phyloP scores from a whole-genome alignment of 2,113 vertebrate genomes.

The Nannospalax galili region DNA sequence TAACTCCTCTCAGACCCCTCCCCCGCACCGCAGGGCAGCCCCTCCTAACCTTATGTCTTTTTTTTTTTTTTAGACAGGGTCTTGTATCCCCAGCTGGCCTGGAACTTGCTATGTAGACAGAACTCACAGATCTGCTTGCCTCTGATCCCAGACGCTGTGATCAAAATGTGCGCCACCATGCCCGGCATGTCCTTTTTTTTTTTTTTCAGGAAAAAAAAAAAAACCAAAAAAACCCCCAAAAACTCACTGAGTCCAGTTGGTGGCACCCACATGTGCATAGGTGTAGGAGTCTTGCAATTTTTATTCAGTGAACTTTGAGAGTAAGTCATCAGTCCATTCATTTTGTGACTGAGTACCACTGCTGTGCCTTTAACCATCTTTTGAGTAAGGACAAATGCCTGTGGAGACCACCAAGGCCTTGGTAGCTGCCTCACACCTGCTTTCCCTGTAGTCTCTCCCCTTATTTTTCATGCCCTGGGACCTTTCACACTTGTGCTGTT shows the following conservation, averaged over 20 bases:
- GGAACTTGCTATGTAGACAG: no score
- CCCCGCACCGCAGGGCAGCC: background rate
- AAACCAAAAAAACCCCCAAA: no score
- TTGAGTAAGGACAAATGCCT: background rate
- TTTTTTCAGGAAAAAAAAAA: no score
- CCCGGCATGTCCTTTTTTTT: no score
- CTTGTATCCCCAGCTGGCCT: no score
- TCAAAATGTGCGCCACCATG: no score
- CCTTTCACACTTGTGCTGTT: background rate
- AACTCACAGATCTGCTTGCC: no score
- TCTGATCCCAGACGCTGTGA: no score
- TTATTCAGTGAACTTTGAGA: conserved; percentile 7
- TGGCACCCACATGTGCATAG: background rate
- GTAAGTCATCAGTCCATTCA: background rate
- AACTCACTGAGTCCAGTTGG: background rate
- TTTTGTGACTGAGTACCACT: background rate
- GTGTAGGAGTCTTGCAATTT: background rate
- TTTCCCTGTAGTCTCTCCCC: background rate
- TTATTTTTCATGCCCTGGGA: background rate
- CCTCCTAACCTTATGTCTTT: background rate
- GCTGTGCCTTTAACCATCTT: background rate
- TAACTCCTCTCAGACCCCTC: background rate
- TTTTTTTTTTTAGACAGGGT: no score
- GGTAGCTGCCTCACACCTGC: background rate
- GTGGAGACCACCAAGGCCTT: background rate